These are phyloP conservation scores for Benitochromis conjunctus DNA, from an alignment of 2,113 vertebrate species.

Conservation along the genomic window DNA sequence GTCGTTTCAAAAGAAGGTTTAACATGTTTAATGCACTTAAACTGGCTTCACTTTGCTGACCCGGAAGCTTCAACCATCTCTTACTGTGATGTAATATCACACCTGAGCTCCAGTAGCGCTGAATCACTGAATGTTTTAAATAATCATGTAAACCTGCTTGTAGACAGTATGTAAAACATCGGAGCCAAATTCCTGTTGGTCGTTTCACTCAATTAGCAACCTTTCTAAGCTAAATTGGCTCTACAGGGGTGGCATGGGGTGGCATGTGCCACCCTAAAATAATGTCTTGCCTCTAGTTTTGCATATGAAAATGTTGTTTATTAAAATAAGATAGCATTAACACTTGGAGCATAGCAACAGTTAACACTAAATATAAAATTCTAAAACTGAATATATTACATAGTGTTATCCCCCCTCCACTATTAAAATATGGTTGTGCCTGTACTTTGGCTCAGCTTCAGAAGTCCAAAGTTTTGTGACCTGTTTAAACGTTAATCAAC, in stretches of 20 bases:
- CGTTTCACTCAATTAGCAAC: neutral
- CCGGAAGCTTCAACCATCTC: neutral
- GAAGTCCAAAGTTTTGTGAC: fast-evolving
- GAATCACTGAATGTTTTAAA: neutral
- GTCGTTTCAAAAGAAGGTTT: neutral
- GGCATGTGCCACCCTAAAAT: neutral
- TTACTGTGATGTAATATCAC: neutral
- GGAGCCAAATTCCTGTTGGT: neutral
- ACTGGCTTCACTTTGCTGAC: neutral
- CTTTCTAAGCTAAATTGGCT: neutral
- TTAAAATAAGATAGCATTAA: neutral
- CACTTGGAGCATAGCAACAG: neutral
- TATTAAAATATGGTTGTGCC: neutral
- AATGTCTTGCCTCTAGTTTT: neutral
- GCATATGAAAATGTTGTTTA: fast-evolving
- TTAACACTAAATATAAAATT: fast-evolving
- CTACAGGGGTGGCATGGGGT: neutral
- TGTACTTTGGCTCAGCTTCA: fast-evolving
- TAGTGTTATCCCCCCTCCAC: neutral
- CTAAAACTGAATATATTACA: fast-evolving
- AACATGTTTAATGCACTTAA: neutral
- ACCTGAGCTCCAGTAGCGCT: neutral
- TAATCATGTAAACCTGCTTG: neutral
- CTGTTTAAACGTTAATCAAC: neutral
- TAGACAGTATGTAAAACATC: neutral